These are phyloP conservation scores for Goniozus legneri DNA, from an alignment of 1,140 invertebrate species.

Conservation along the genomic window DNA sequence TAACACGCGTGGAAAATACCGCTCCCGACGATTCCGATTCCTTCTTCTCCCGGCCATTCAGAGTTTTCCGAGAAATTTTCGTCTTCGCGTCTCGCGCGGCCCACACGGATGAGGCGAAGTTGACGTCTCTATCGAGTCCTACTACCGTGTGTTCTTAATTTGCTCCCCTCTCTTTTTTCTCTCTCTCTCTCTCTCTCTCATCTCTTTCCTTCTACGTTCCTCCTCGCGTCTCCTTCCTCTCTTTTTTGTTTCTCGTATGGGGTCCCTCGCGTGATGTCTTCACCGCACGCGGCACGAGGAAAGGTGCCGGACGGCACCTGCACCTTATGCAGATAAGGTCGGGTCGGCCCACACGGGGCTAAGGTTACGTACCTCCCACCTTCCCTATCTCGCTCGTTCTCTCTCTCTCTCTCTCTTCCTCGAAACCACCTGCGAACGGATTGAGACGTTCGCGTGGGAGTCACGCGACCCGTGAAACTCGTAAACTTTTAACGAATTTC, in stretches of 20 bases:
- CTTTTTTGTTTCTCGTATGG: too few relatives aligned
- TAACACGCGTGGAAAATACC: too few relatives aligned
- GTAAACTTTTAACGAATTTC: too few relatives aligned
- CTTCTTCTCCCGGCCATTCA: too few relatives aligned
- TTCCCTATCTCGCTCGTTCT: too few relatives aligned
- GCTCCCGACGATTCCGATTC: too few relatives aligned
- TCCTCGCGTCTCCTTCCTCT: too few relatives aligned
- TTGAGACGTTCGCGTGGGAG: slow-evolving; percentile 38
- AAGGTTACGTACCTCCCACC: slow-evolving; percentile 25
- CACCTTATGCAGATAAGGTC: slow-evolving; percentile 40
- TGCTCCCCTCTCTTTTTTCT: not conserved
- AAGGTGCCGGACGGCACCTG: slow-evolving; percentile 40
- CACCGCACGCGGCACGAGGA: slow-evolving; percentile 25
- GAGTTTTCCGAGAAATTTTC: too few relatives aligned
- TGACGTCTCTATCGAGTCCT: too few relatives aligned
- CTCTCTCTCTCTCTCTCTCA: slow-evolving; percentile 2
- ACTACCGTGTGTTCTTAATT: too few relatives aligned
- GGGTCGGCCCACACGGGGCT: slow-evolving; percentile 33
- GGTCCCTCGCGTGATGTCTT: slow-evolving; percentile 21
- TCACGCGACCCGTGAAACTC: too few relatives aligned
- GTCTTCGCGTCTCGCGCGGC: not conserved
- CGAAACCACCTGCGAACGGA: slow-evolving; percentile 28
- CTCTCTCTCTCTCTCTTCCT: slow-evolving; percentile 1
- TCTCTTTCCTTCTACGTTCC: too few relatives aligned
- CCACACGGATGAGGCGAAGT: not conserved